phyloP scores from a whole-genome alignment of 2,113 vertebrate species.

The Picathartes gymnocephalus region DNA sequence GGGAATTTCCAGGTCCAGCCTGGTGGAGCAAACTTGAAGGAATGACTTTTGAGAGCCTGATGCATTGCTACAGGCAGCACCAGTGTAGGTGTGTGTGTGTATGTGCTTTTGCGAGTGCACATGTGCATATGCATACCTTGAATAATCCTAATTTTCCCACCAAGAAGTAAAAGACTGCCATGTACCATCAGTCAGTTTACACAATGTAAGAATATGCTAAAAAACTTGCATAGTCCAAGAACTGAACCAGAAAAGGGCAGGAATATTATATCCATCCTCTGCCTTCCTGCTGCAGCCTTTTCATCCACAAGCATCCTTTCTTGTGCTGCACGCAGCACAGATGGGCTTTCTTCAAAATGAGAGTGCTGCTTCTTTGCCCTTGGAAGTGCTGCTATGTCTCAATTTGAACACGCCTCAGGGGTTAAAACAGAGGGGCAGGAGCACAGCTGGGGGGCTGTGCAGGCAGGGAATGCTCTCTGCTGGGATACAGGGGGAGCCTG shows the following conservation, averaged over 20 bases:
- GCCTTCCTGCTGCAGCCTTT: neutral
- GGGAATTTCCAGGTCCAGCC: neutral
- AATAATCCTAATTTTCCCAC: neutral
- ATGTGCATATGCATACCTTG: neutral
- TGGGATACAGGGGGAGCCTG: rapidly evolving
- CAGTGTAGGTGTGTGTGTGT: neutral
- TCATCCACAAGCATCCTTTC: neutral
- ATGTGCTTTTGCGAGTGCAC: neutral
- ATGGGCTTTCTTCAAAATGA: neutral
- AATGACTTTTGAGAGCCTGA: neutral
- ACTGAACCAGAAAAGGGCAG: neutral
- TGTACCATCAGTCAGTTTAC: rapidly evolving
- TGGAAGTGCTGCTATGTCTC: neutral
- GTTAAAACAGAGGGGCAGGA: neutral
- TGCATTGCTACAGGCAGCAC: neutral
- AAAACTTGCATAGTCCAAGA: neutral
- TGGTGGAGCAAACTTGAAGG: neutral
- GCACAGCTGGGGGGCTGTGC: neutral
- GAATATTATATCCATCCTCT: neutral
- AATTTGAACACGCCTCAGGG: neutral
- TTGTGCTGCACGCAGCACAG: neutral
- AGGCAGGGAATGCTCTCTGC: neutral
- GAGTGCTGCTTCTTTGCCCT: neutral
- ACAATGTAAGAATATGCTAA: neutral
- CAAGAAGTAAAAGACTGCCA: rapidly evolving